Conservation (phyloP, 2,888 invertebrate genomes). For the Rhodophaea formosa region DNA sequence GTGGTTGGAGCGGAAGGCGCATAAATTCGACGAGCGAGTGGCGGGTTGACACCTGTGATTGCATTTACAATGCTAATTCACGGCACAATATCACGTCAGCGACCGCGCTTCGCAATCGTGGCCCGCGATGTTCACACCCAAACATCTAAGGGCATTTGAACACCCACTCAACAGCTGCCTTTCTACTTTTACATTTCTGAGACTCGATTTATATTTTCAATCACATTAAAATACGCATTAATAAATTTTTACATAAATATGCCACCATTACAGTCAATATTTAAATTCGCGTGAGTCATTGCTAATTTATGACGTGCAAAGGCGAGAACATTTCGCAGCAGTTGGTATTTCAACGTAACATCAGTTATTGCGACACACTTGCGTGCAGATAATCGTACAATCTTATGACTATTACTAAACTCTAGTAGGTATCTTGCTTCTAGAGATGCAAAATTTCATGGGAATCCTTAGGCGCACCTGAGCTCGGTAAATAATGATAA, state of each 20-base stretch:
- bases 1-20: slow-evolving; percentile 68
- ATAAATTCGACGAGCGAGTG: slow-evolving; percentile 76
- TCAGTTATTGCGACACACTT: slow-evolving; percentile 2
- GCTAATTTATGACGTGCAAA: background rate
- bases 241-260: slow-evolving; percentile 1
- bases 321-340: slow-evolving; percentile 2
- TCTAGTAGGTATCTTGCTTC: background rate
- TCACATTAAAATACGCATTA: background rate
- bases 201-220: background rate
- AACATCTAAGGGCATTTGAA: slow-evolving; percentile 21
- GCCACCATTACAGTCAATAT: background rate
- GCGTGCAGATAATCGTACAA: slow-evolving; percentile 13
- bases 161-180: slow-evolving; percentile 1
- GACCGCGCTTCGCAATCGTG: slow-evolving; percentile 39
- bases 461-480: slow-evolving; percentile 1
- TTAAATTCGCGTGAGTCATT: slow-evolving; percentile 6
- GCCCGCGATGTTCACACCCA: slow-evolving; percentile 27
- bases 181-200: background rate
- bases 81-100: slow-evolving; percentile 69
- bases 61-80: slow-evolving; percentile 81
- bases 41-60: slow-evolving; percentile 78
- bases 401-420: slow-evolving; percentile 12
- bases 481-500: background rate
- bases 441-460: slow-evolving; percentile 5
- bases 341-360: slow-evolving; percentile 10